phyloP scores from a whole-genome alignment of 2,888 invertebrate genomes.

The Leuctra nigra region DNA sequence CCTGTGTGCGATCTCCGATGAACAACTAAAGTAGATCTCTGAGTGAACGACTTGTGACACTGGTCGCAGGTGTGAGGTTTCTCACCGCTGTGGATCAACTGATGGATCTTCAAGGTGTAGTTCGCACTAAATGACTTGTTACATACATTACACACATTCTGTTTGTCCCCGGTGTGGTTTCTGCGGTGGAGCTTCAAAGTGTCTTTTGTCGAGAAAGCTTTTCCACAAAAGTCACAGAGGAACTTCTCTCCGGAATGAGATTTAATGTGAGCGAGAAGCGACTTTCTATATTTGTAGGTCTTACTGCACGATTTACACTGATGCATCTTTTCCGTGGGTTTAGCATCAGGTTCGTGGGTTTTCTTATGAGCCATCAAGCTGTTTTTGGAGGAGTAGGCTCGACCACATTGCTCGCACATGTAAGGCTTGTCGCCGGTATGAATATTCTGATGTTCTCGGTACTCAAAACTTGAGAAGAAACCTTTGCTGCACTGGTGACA shows the following conservation, averaged over 20 bases:
- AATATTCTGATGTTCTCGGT: constrained; percentile 24
- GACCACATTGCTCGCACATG: constrained; percentile 27
- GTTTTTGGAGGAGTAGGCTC: constrained; percentile 26
- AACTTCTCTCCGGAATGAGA: constrained; percentile 29
- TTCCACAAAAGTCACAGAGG: constrained; percentile 37
- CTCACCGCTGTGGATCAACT: constrained; percentile 30
- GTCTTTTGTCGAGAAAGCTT: constrained; percentile 34
- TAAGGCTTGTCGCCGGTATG: not conserved
- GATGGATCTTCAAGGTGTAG: constrained; percentile 34
- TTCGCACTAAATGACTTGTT: constrained; percentile 22
- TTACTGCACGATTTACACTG: constrained; percentile 20
- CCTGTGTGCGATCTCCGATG: constrained; percentile 23
- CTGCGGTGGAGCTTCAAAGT: constrained; percentile 35
- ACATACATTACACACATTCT: constrained; percentile 24
- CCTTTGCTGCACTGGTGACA: constrained; percentile 25
- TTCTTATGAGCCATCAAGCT: constrained; percentile 29
- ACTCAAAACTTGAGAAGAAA: constrained; percentile 25
- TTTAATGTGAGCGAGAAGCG: constrained; percentile 30
- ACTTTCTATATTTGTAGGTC: constrained; percentile 23
- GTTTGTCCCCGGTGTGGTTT: constrained; percentile 27
- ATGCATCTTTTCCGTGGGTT: constrained; percentile 20
- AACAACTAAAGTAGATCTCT: constrained; percentile 33
- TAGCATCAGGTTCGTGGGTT: constrained; percentile 27
- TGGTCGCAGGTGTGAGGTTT: constrained; percentile 34
- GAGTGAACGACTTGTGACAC: constrained; percentile 37